Evolutionary conservation across 2,888 invertebrate genomes (phyloP), one percentile per base, ranked within the genome.

Genomic region (Sinodicranocentrus sp.): DNA sequence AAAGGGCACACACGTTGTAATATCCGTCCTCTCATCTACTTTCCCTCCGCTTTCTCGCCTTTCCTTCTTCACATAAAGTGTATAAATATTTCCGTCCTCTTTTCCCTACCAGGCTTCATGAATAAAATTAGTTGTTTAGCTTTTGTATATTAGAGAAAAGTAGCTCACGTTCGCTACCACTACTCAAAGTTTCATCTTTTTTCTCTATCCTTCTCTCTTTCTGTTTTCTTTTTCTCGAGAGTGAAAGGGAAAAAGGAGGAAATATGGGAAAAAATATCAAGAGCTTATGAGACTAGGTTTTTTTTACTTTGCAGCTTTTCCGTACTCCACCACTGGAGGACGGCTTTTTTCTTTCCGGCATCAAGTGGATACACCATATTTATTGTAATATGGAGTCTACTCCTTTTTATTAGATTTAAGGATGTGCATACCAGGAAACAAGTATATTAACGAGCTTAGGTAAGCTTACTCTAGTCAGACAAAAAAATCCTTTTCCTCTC

Each of bases 81-180:
- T 61, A 61, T 61, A 25, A 10, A 10, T 33, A 57, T 19, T 71
- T 17, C 48, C 68, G 13, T 26, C 28, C 23, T 54, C 25, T 52
- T 33, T 73, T 65, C 21, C 52, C 44, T 59, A 44, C 19, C 21
- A 76, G 65, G 33, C 59, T 70, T 78, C 78, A 78, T 78, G 78
- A 78, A 78, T 78, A 78, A 78, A 78, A 78, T 78, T 78, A 78
- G 78, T 65, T 78, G 61, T 63, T 73, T 73, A 73, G 72, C 72
- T 73, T 71, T 75, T 33, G 25, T 39, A 26, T 2, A 63, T 72
- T 72, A 43, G 15, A 39, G 43, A 28, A 72, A 75, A 75, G 75
- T 63, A 63, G 63, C 75, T 75, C 63, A 75, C 61, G 75, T 44
- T n/a, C 48, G 2, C 48, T 48, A 28, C 25, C 61, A 28, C 61